Evolutionary conservation across 2,888 invertebrate species (phyloP).

Genomic region (Aethes cnicana): DNA sequence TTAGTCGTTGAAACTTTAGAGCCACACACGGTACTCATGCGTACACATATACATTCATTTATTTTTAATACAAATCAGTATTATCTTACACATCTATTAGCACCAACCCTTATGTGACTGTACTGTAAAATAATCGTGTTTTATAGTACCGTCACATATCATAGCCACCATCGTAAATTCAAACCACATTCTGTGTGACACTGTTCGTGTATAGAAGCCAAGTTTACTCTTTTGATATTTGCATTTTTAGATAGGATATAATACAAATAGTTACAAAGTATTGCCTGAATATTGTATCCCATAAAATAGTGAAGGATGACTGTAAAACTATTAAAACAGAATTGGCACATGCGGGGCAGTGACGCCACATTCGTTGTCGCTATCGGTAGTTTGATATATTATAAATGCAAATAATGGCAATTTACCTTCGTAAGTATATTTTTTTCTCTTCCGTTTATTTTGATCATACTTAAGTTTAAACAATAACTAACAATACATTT

Average conservation of each 20-base stretch:
- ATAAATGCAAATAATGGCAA: slow-evolving; percentile 82
- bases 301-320: slow-evolving; percentile 41
- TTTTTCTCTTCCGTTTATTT: slow-evolving; percentile 42
- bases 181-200: slow-evolving; percentile 31
- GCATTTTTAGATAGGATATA: no score
- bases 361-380: slow-evolving; percentile 46
- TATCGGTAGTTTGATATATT: slow-evolving; percentile 59
- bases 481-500: slow-evolving; percentile 44
- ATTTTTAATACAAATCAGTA: slow-evolving; percentile 43
- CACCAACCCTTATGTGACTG: slow-evolving; percentile 68
- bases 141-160: slow-evolving; percentile 62
- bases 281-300: no score
- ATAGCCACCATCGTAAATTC: slow-evolving; percentile 45
- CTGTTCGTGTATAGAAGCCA: slow-evolving; percentile 3
- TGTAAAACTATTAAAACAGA: slow-evolving; percentile 17
- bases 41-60: slow-evolving; percentile 31
- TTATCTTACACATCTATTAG: slow-evolving; percentile 54
- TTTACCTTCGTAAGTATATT: slow-evolving; percentile 62
- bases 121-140: slow-evolving; percentile 50
- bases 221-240: no score
- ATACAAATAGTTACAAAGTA: no score
- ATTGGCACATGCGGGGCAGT: slow-evolving; percentile 34
- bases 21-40: slow-evolving; percentile 21
- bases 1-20: slow-evolving; percentile 16
- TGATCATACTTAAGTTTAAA: slow-evolving; percentile 51